These are phyloP conservation scores for Drosophila sproati DNA, from an alignment of 1,140 invertebrate species.

Conservation along the genomic window DNA sequence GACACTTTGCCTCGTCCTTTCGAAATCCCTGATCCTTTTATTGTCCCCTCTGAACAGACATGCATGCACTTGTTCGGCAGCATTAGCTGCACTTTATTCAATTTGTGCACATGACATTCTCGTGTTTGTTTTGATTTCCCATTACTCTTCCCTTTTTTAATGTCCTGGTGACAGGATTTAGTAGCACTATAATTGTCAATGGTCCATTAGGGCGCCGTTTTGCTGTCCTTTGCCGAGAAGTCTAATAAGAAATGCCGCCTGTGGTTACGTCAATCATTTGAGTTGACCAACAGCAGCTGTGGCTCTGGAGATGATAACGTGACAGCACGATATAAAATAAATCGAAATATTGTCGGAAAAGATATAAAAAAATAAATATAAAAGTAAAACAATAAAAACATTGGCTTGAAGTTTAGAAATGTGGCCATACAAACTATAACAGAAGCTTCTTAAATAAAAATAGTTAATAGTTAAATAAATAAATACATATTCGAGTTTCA, in stretches of 20 bases:
- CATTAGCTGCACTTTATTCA: slow-evolving; percentile 3
- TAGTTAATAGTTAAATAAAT: background rate
- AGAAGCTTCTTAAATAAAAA: no score
- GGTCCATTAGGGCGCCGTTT: slow-evolving; percentile 64
- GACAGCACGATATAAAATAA: slow-evolving; percentile 25
- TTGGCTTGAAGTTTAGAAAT: no score
- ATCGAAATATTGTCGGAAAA: background rate
- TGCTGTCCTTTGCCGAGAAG: slow-evolving; percentile 20
- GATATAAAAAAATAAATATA: background rate
- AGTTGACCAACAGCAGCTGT: slow-evolving; percentile 30
- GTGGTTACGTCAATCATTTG: slow-evolving; percentile 68
- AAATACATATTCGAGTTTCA: no score
- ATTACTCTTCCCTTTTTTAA: background rate
- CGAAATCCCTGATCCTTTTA: background rate
- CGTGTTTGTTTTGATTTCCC: background rate
- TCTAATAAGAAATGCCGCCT: slow-evolving; percentile 42
- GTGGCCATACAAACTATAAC: no score
- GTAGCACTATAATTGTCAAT: slow-evolving; percentile 80
- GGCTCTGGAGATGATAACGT: slow-evolving; percentile 50
- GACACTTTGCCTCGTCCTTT: no score
- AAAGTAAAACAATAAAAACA: background rate
- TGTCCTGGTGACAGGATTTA: slow-evolving; percentile 62
- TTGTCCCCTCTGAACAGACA: background rate
- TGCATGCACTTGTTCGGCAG: background rate
- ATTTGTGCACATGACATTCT: slow-evolving; percentile 40